phyloP scores from a whole-genome alignment of 2,113 vertebrate species.

The Chiloscyllium plagiosum region DNA sequence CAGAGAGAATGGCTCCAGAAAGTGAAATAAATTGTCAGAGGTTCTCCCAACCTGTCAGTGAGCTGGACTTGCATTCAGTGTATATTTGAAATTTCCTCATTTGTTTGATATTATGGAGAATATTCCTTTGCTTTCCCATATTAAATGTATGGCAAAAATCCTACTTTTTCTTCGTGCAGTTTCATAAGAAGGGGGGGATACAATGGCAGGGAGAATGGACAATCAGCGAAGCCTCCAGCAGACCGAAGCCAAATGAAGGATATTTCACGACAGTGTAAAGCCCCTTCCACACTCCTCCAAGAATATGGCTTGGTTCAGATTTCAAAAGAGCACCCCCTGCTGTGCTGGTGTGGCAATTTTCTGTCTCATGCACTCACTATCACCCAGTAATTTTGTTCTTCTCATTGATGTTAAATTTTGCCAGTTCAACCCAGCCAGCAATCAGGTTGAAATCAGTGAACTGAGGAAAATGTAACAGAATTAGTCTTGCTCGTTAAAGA shows the following conservation, averaged over 20 bases:
- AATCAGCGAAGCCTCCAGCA: not conserved
- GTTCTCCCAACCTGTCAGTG: not conserved
- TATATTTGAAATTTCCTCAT: not conserved
- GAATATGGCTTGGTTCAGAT: not conserved
- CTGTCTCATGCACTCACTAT: not conserved
- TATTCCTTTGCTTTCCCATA: not conserved
- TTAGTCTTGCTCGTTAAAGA: not conserved
- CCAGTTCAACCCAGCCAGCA: not conserved
- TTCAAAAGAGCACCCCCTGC: not conserved
- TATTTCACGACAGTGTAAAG: not conserved
- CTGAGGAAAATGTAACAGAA: not conserved
- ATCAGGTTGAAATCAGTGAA: not conserved
- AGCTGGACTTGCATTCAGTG: not conserved
- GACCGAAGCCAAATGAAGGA: not conserved
- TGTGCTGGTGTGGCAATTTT: conserved; percentile 6
- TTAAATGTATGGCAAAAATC: not conserved
- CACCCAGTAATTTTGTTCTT: not conserved
- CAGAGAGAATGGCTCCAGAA: not conserved
- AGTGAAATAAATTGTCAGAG: not conserved
- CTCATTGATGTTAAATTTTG: not conserved
- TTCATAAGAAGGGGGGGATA: not conserved
- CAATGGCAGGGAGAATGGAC: not conserved
- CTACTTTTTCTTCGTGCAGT: not conserved
- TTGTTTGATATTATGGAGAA: too few relatives aligned
- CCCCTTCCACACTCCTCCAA: not conserved